Conservation (phyloP, 2,797 vertebrate genomes). For the Arrhamphus sclerolepis region DNA sequence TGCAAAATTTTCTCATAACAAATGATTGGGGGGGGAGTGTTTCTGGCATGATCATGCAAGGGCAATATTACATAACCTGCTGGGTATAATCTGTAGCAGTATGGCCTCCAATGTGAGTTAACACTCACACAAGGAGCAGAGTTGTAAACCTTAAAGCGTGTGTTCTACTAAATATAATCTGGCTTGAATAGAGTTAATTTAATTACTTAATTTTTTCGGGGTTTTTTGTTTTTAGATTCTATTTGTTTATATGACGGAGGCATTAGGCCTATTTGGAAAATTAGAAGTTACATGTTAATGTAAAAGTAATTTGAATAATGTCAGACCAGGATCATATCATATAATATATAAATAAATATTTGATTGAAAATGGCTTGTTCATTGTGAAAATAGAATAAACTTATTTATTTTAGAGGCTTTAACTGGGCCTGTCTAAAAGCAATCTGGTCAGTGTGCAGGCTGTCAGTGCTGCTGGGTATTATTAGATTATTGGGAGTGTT, state of each 20-base stretch:
- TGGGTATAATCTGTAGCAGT: slow-evolving; percentile 36
- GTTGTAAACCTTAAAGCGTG: slow-evolving; percentile 1
- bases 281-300: too few relatives aligned
- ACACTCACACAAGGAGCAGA: slow-evolving; percentile 29
- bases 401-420: too few relatives aligned
- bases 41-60: slow-evolving; percentile 52
- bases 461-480: too few relatives aligned
- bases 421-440: too few relatives aligned
- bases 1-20: background rate
- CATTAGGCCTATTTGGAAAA: too few relatives aligned
- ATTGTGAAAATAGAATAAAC: too few relatives aligned
- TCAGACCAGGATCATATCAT: too few relatives aligned
- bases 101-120: slow-evolving; percentile 59
- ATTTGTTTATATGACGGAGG: background rate
- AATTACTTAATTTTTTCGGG: background rate
- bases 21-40: slow-evolving; percentile 8
- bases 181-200: background rate
- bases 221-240: background rate
- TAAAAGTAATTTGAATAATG: too few relatives aligned
- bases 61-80: slow-evolving; percentile 69
- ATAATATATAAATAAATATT: too few relatives aligned
- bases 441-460: too few relatives aligned
- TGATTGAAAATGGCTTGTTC: too few relatives aligned
- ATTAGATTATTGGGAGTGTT: too few relatives aligned
- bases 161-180: slow-evolving; percentile 1